Conservation (phyloP, 2,888 invertebrate species). For the Isoperla grammatica region DNA sequence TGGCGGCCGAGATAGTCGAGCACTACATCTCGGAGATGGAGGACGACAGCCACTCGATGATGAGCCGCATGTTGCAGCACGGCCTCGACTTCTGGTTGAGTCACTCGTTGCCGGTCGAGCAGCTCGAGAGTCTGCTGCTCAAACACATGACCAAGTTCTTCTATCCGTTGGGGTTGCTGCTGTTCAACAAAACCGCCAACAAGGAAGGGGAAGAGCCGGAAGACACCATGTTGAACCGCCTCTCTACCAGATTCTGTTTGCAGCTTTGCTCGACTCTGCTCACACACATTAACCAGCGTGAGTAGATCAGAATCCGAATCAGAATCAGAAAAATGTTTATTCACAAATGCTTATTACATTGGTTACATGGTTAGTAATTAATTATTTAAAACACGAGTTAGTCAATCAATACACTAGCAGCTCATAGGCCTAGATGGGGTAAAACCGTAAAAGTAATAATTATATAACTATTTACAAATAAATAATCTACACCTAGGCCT, state of each 20-base stretch:
- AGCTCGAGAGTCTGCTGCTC: slow-evolving; percentile 51
- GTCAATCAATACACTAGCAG: no score
- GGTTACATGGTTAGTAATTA: not conserved
- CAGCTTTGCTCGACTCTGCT: slow-evolving; percentile 30
- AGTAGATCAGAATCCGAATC: no score
- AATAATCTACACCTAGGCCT: no score
- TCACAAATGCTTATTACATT: no score
- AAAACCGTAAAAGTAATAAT: no score
- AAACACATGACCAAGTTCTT: slow-evolving; percentile 49
- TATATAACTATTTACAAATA: no score
- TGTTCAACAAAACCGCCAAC: slow-evolving; percentile 27
- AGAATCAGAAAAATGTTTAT: no score
- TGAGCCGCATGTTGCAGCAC: slow-evolving; percentile 31
- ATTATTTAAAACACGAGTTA: slow-evolving; percentile 1
- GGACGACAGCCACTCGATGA: slow-evolving; percentile 30
- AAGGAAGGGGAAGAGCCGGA: slow-evolving; percentile 1
- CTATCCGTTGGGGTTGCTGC: slow-evolving; percentile 31
- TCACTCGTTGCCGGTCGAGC: slow-evolving; percentile 45
- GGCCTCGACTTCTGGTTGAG: slow-evolving; percentile 45
- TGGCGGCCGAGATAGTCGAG: slow-evolving; percentile 29
- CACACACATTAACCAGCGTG: slow-evolving; percentile 29
- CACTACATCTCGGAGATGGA: slow-evolving; percentile 30
- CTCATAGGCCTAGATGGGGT: no score
- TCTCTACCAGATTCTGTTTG: slow-evolving; percentile 31
- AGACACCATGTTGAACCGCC: slow-evolving; percentile 24